Conservation (phyloP, 2,888 invertebrate genomes). For the Petrolisthes cinctipes region DNA sequence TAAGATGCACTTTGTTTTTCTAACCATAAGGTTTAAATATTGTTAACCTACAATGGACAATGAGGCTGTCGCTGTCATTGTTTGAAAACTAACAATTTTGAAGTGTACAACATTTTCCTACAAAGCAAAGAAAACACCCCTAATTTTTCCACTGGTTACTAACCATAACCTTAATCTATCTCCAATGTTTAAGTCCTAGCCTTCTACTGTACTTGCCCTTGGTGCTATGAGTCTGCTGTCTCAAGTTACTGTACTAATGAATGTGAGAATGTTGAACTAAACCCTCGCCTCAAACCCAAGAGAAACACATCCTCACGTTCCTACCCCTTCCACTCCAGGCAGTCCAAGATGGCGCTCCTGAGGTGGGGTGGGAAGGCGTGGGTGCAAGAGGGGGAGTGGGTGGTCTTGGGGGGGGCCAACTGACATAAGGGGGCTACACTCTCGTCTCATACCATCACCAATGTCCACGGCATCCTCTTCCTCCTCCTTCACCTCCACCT, state of each 20-base stretch:
- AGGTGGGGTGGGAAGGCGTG: conserved; percentile 3
- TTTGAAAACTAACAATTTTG: too few species aligned
- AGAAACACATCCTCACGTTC: conserved; percentile 23
- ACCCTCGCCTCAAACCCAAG: background rate
- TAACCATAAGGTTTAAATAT: too few species aligned
- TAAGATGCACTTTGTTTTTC: too few species aligned
- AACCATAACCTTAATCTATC: too few species aligned
- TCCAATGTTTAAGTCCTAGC: background rate
- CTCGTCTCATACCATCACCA: background rate
- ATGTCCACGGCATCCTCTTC: conserved; percentile 45
- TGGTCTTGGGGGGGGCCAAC: background rate
- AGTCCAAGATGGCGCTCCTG: conserved; percentile 12
- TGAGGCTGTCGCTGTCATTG: too few species aligned
- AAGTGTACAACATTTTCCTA: too few species aligned
- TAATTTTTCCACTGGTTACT: too few species aligned
- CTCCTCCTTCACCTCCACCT: conserved; percentile 43
- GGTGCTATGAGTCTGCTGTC: too few species aligned
- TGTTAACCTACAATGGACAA: too few species aligned
- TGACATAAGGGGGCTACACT: background rate
- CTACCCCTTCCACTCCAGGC: conserved; percentile 41
- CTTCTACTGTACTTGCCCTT: background rate
- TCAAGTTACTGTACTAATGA: background rate
- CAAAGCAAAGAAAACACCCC: too few species aligned
- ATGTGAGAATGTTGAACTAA: background rate
- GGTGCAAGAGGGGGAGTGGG: conserved; percentile 10